These are phyloP conservation scores for Larimichthys crocea DNA, from an alignment of 2,113 vertebrate genomes.

Conservation along the genomic window DNA sequence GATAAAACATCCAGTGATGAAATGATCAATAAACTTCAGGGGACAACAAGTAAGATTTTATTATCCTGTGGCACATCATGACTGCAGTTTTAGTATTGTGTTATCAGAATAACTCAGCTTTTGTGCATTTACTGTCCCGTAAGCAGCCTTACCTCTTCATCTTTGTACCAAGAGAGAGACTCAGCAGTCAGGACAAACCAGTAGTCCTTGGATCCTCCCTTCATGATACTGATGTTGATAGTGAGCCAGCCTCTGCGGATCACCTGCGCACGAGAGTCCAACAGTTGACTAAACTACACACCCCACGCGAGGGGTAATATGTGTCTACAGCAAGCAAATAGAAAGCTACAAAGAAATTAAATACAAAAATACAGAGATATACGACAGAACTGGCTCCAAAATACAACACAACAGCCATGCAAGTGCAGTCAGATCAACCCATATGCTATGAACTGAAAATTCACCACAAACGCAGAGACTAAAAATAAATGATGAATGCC, in stretches of 20 bases:
- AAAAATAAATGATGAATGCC: conserved; percentile 2
- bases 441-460: background rate
- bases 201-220: conserved; percentile 97
- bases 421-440: conserved; percentile 3
- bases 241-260: conserved; percentile 96
- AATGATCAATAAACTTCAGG: background rate
- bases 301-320: background rate
- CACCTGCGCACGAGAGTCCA: conserved; percentile 82
- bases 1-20: conserved; percentile 32
- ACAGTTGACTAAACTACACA: conserved; percentile 28
- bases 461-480: conserved; percentile 1
- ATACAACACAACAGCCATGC: conserved; percentile 15
- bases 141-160: conserved; percentile 89
- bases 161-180: conserved; percentile 98
- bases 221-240: conserved; percentile 99
- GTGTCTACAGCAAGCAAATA: background rate
- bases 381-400: background rate
- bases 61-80: background rate
- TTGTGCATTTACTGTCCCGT: background rate
- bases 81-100: background rate
- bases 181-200: conserved; percentile 98
- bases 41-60: background rate
- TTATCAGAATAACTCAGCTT: background rate
- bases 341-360: background rate
- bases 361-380: background rate